Base-by-base conservation (phyloP, 2,797 vertebrate genomes). In the Halcyon smyrnensis region DNA sequence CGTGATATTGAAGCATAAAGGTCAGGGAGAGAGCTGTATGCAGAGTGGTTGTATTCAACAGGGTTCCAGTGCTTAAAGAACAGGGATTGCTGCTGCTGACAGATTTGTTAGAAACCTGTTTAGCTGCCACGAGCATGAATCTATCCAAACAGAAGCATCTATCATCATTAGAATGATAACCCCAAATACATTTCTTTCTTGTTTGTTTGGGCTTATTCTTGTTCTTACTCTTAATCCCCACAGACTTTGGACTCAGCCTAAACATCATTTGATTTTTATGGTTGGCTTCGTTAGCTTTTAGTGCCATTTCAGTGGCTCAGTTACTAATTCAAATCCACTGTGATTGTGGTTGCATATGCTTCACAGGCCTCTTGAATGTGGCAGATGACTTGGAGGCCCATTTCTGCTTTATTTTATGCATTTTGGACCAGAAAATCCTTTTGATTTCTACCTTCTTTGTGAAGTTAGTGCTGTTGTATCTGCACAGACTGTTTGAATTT, bases 401-500 rank as follows among this genome's bases (percentile, higher is more conserved):
- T 81, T 90, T 78, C 68, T 64, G 5, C 79, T 94, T 95, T 25
- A 43, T 86, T 92, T 95, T 69, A 34, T 92, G 81, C 68, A 8
- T 94, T 87, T 71, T 87, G 94, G 92, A 94, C 25, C 32, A 84
- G 12, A 63, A 87, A 83, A 73, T 65, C 84, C 36, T 90, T 92
- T 89, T 90, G 50, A 69, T 89, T 94, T 88, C 82, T 87, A 92
- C 92, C 71, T 93, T 95, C 93, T 93, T 64, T 93, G 83, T 90
- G 91, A 67, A 93, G 75, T 45, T 68, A 76, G 37, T 65, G 84
- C 68, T 65, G 64, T 71, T 89, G 70, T 67, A 87, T 63, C 70
- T 80, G 43, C 80, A 30, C 93, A 96, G 71, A 5, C 79, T 81
- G 92, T 94, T 96, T 90, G 87, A 93, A 93, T 96, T 96, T 96